A percentile compares a stretch with the other conserved stretches of the same genome.
phyloP scores from a whole-genome alignment of 2,797 vertebrate genomes.

The Peromyscus nudipes region DNA sequence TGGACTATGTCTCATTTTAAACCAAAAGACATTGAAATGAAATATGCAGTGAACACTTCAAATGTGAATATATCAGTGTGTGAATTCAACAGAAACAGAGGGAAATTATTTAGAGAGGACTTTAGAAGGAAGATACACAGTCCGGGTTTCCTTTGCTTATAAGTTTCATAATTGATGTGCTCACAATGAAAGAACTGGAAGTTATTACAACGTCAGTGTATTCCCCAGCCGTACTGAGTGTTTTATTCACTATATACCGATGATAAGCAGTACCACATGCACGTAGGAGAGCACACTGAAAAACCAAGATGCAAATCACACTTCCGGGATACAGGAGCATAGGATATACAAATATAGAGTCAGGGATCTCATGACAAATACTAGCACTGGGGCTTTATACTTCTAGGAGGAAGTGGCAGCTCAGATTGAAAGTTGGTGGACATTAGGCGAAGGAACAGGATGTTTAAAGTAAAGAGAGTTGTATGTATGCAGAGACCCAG shows the following conservation, averaged over 20 bases:
- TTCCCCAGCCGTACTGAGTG: not conserved
- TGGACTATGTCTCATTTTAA: not conserved
- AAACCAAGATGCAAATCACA: not conserved
- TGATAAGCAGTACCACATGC: not conserved
- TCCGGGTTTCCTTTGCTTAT: not conserved
- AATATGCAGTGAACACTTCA: not conserved
- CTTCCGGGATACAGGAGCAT: not conserved
- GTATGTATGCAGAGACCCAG: not conserved
- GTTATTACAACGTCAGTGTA: not conserved
- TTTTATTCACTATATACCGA: not conserved
- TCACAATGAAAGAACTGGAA: not conserved
- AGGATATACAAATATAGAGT: not conserved
- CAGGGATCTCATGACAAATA: not conserved
- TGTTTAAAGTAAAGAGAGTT: not conserved
- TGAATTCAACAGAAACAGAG: not conserved
- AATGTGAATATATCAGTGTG: not conserved
- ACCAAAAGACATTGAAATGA: not conserved
- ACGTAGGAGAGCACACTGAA: not conserved
- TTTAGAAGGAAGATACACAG: not conserved
- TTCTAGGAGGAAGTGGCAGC: not conserved
- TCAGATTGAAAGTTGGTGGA: not conserved
- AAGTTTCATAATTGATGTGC: slow-evolving; percentile 19
- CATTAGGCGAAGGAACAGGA: not conserved
- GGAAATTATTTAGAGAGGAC: not conserved
- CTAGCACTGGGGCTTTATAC: not conserved